Percentiles rank a stretch among this genome's conserved stretches.
phyloP scores from a whole-genome alignment of 2,797 vertebrate genomes.

The Malacoctenus gilli region DNA sequence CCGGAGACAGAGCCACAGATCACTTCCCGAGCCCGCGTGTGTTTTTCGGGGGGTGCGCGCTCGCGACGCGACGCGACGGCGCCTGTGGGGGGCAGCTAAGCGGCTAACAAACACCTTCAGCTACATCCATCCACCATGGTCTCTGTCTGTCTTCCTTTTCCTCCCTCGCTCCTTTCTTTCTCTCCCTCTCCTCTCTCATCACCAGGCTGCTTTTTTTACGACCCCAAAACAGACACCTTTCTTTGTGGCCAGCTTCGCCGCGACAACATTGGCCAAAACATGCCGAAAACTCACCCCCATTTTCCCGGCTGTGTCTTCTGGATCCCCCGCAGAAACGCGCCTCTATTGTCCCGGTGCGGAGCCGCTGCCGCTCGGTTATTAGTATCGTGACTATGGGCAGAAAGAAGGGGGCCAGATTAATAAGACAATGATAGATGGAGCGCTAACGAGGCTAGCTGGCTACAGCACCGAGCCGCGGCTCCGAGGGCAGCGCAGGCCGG shows the following conservation, averaged over 20 bases:
- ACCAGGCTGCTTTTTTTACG: conserved; percentile 23
- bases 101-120: conserved; percentile 36
- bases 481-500: background rate
- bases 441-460: conserved; percentile 64
- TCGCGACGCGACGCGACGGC: too few species aligned
- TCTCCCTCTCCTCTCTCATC: conserved; percentile 23
- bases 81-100: conserved; percentile 10
- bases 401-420: conserved; percentile 59
- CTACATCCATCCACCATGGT: conserved; percentile 58
- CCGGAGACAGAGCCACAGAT: too few species aligned
- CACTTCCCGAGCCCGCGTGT: too few species aligned
- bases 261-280: conserved; percentile 24
- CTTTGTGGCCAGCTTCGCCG: too few species aligned
- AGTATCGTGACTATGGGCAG: conserved; percentile 50
- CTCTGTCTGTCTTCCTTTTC: too few species aligned
- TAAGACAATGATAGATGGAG: conserved; percentile 62
- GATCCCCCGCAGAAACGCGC: conserved; percentile 56
- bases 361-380: conserved; percentile 33
- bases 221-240: conserved; percentile 39
- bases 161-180: conserved; percentile 19
- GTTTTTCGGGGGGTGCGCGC: too few species aligned
- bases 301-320: conserved; percentile 51
- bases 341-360: conserved; percentile 62
- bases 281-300: conserved; percentile 82
- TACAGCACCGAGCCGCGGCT: conserved; percentile 18